Evolutionary conservation across 1,140 invertebrate genomes (phyloP), one percentile per base, ranked within the genome.

Genomic region (Nasonia longicornis): DNA sequence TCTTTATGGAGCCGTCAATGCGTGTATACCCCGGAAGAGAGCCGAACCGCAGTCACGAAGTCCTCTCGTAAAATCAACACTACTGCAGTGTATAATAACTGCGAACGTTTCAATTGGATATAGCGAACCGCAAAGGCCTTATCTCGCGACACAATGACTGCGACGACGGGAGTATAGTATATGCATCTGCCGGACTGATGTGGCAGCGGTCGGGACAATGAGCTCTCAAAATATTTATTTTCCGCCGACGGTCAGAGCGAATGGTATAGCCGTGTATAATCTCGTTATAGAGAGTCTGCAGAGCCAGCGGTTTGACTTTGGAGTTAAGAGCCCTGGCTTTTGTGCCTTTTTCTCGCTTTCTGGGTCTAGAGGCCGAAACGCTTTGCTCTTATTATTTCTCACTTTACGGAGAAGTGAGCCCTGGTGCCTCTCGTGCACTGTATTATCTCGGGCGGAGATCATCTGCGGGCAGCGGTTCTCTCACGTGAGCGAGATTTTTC

Each of bases 161-260:
- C 31, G 16, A 16, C 52, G 52, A 12, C 16, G 38, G 7, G 38
- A 42, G 38, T 42, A 38, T 0, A 38, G 31, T 42, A 42, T 42
- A 42, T 1, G 20, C 52, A 58, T 58, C 52, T 58, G 52, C 52
- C 16, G 14, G 26, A 26, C 16, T n/a, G 16, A 16, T n/a, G 16
- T 3, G 4, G 52, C 52, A 11, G 11, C 45, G 8, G 4, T 2
- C 11, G 48, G 1, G 6, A 58, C 52, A 58, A 58, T 58, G 52
- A 58, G 20, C 52, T 58, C 52, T 58, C 52, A 58, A 58, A 58
- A 58, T 58, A 58, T 58, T 58, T 58, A 58, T 58, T 58, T 58
- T 58, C 20, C 52, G 52, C 52, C 20, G 52, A 58, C 52, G 52
- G 52, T n/a, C 52, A 20, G 52, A 7, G 20, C 7, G 52, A 58